Evolutionary conservation across 2,888 invertebrate species (phyloP), one percentile per base, ranked within the genome.

Genomic region (Pyrrhia umbra): DNA sequence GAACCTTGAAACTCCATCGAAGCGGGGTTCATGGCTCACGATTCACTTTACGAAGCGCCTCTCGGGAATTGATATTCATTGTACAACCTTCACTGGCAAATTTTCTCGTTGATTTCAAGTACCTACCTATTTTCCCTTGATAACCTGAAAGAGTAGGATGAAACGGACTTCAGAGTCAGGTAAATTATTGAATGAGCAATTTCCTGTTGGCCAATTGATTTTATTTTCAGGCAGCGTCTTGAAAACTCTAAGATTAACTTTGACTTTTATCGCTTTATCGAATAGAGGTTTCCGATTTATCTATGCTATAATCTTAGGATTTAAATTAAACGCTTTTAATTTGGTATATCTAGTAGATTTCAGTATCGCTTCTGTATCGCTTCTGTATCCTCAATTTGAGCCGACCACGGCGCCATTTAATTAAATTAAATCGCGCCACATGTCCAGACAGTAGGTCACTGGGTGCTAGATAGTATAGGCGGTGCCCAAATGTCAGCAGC

Each of bases 31-130:
- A 70, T 68, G 68, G 69, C 62, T 70, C 42, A 30, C 63, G 54
- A 76, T 73, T 70, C 78, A 70, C 67, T 79, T 76, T 63, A 64
- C 58, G 58, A 46, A 74, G 57, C 65, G 42, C 50, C 67, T 65
- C 67, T 60, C 10, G 75, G 71, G 80, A 79, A 68, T 79, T 79
- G 80, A 68, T 77, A 79, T 80, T 77, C 80, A 79, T 59, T 65
- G 52, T 68, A 47, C 63, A 77, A 74, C 77, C 77, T 79, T 79
- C 63, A 55, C 49, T 21, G 49, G 54, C 21, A 43, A 68, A 75
- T 62, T 72, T 68, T 58, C 67, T 56, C 64, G 62, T 58, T 68
- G 52, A 67, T 70, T 67, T 58, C 60, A 61, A 69, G 47, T 63
- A 37, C 34, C 30, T 60, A 40, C 50, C 55, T 54, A 47, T 63